Evolutionary conservation across 1,140 invertebrate genomes (phyloP).

Genomic region (Cotesia vestalis): DNA sequence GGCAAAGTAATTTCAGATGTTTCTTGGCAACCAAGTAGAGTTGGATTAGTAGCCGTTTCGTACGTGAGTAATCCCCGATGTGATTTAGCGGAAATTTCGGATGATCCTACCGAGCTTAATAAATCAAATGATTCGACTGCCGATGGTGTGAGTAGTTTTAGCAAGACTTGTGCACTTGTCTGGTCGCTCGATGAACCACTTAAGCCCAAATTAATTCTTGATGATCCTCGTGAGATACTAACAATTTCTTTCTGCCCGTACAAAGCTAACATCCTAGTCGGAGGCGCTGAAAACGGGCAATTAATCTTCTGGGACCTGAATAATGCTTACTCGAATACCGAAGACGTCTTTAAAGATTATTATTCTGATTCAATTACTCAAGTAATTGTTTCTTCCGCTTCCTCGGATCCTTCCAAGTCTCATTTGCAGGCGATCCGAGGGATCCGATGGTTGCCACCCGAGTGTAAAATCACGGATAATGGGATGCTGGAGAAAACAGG

Average conservation of each 20-base stretch:
- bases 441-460: constrained; percentile 73
- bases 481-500: constrained; percentile 61
- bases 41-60: constrained; percentile 71
- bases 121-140: background rate
- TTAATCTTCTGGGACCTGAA: constrained; percentile 77
- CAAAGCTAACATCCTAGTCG: constrained; percentile 69
- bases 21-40: constrained; percentile 72
- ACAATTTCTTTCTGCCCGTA: constrained; percentile 75
- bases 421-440: constrained; percentile 69
- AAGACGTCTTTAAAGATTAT: constrained; percentile 55
- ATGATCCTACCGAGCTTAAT: background rate
- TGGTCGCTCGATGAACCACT: constrained; percentile 76
- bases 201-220: constrained; percentile 72
- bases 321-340: constrained; percentile 51
- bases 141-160: background rate
- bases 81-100: background rate
- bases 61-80: constrained; percentile 64
- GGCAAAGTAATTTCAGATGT: constrained; percentile 70
- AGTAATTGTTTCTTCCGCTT: constrained; percentile 49
- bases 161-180: constrained; percentile 63
- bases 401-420: constrained; percentile 69
- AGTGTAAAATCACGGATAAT: constrained; percentile 66
- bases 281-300: constrained; percentile 76
- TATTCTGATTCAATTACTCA: constrained; percentile 70
- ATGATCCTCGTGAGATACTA: constrained; percentile 70